Base-by-base conservation (phyloP, 2,797 vertebrate species). In the Microtus agrestis region DNA sequence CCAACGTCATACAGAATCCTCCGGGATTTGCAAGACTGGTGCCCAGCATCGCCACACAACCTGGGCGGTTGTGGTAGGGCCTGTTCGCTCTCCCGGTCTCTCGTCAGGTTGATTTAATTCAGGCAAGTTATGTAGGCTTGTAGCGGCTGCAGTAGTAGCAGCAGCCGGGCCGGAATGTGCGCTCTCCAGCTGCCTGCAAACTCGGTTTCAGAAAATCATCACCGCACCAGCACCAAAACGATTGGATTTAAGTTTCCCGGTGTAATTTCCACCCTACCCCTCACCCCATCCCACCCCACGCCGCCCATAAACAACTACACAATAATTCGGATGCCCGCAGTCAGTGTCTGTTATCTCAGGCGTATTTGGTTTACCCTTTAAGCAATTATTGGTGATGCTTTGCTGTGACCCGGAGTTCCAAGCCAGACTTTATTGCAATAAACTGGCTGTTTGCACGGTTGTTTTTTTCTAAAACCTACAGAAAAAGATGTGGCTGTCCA, bases 311-410 rank as follows among this genome's bases (percentile, higher is more conserved):
- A 80, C 74, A 92, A 5, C 6, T 27, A 37, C 5, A 0, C 94
- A 97, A 92, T 91, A 97, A 92, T 91, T 92, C 96, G 84, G 76
- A 43, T 8, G 71, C 91, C 89, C 94, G 67, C 91, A 95, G 92
- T 89, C 82, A 56, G 63, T 59, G 73, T 90, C 48, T 93, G 89
- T 94, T 94, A 51, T 77, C 54, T 96, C 93, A 79, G 61, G 61
- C 43, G 11, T 78, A 19, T 87, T 80, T 97, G 92, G 91, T 95
- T 97, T 79, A 77, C 76, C 43, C 56, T 94, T 78, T 63, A 27
- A 80, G 76, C 92, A 91, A 67, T 43, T 87, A 61, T 73, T 93
- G 97, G 82, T 67, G 51, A 78, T 21, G 10, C 13, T 94, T 92
- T 59, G 78, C 76, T 67, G 91, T 80, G 74, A 34, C 91, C 91